These are phyloP conservation scores for Acanthiza pusilla DNA, from an alignment of 2,797 vertebrate genomes.

Conservation along the genomic window DNA sequence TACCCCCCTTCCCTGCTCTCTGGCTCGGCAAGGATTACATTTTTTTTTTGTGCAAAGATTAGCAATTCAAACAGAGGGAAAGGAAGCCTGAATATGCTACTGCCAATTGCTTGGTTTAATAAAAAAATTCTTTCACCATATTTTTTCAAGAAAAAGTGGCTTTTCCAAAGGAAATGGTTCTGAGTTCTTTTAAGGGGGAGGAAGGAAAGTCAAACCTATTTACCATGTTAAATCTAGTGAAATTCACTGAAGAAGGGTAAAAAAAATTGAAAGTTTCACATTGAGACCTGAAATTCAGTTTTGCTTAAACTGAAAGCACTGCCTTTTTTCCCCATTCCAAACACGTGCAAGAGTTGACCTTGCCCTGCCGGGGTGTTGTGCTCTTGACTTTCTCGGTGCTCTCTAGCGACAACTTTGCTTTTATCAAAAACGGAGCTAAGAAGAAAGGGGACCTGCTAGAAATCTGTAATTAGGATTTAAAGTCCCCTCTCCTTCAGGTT, in stretches of 20 bases:
- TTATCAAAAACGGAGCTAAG: neutral
- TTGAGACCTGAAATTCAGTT: neutral
- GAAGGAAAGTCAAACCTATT: neutral
- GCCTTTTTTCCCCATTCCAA: neutral
- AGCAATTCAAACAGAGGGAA: neutral
- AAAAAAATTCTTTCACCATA: neutral
- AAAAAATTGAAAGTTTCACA: neutral
- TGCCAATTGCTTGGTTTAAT: neutral
- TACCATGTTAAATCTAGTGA: fast-evolving
- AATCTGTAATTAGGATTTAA: neutral
- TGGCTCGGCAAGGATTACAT: neutral
- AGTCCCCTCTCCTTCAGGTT: neutral
- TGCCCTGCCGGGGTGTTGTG: neutral
- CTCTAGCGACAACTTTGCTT: neutral
- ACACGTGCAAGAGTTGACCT: neutral
- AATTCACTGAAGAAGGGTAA: neutral
- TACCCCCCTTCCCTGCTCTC: neutral
- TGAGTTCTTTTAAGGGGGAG: neutral
- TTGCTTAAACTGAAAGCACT: neutral
- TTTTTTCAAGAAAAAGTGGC: neutral
- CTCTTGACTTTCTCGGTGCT: neutral
- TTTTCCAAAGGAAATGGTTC: neutral
- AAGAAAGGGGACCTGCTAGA: neutral
- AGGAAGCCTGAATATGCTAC: neutral
- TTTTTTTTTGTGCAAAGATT: neutral